Percentiles rank a stretch among this genome's conserved stretches.
These are phyloP conservation scores for Idaea straminata DNA, from an alignment of 2,888 invertebrate species.

Conservation along the genomic window DNA sequence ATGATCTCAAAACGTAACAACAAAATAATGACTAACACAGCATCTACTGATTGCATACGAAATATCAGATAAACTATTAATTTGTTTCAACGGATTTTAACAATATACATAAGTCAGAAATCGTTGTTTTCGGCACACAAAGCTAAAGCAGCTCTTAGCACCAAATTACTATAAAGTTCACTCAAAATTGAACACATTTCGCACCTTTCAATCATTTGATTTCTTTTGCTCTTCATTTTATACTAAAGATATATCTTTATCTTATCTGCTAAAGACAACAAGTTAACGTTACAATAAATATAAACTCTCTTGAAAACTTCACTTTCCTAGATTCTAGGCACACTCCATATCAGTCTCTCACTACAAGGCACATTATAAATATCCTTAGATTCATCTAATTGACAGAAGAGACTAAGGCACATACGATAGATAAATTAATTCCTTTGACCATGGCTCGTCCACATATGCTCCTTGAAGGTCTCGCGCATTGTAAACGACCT, in stretches of 20 bases:
- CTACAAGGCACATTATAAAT: slow-evolving; percentile 28
- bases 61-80: background rate
- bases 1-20: slow-evolving; percentile 25
- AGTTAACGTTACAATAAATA: slow-evolving; percentile 17
- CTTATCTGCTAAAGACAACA: background rate
- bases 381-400: slow-evolving; percentile 30
- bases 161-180: slow-evolving; percentile 27
- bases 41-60: background rate
- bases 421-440: slow-evolving; percentile 60
- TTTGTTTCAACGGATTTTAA: too few relatives aligned
- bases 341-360: slow-evolving; percentile 28
- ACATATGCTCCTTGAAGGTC: slow-evolving; percentile 85
- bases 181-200: slow-evolving; percentile 29
- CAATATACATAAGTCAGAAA: background rate
- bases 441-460: slow-evolving; percentile 82
- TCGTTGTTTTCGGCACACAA: slow-evolving; percentile 2
- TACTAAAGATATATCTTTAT: background rate
- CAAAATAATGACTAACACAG: slow-evolving; percentile 11
- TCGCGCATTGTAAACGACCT: slow-evolving; percentile 85
- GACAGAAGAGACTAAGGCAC: slow-evolving; percentile 59
- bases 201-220: slow-evolving; percentile 20
- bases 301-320: slow-evolving; percentile 10
- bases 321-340: slow-evolving; percentile 23
- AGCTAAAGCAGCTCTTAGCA: slow-evolving; percentile 19
- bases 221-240: slow-evolving; percentile 9